Evolutionary conservation across 2,113 vertebrate genomes (phyloP), one percentile per base, ranked within the genome.

Genomic region (Phaethornis superciliosus): DNA sequence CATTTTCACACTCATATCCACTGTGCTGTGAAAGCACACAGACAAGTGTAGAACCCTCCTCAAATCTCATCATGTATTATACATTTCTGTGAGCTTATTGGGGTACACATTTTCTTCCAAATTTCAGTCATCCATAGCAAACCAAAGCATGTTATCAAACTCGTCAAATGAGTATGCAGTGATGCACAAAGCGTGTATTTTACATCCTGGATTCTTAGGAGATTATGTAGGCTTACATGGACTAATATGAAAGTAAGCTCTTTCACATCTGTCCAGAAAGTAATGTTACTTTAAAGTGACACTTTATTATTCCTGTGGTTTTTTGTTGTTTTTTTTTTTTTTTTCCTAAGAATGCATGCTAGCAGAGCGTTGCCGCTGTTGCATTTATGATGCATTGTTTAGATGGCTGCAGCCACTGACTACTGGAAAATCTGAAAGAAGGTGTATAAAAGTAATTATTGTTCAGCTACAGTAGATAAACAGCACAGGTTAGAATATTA

Each of bases 261-360:
- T 92, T 89, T 63, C 85, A 74, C 91, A 95, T 95, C 87, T 94
- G 95, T 89, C 79, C 79, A 89, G 71, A 94, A 93, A 75, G 33
- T 26, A 63, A 83, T 51, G 82, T 83, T 78, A 78, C 80, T 93
- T 95, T 88, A 71, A 95, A 93, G 72, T 74, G 81, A 72, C 26
- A 49, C 40, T 92, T 86, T 4, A 23, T n/a, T 75, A 54, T 90
- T 83, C 26, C 63, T 94, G 16, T 40, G 49, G 37, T 8, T 40
- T 30, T n/a, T n/a, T n/a, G n/a, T n/a, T n/a, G n/a, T n/a, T n/a
- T n/a, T n/a, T n/a, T n/a, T n/a, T n/a, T 3, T 46, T 89, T 65
- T 89, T 68, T 88, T 15, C 26, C 15, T 27, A 44, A 58, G 22
- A 71, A 70, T 26, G 35, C 28, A n/a, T 49, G 28, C 59, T 58